A percentile compares a stretch with the other conserved stretches of the same genome.
Evolutionary conservation across 2,113 vertebrate genomes (phyloP).

Genomic region (Myocastor coypus): DNA sequence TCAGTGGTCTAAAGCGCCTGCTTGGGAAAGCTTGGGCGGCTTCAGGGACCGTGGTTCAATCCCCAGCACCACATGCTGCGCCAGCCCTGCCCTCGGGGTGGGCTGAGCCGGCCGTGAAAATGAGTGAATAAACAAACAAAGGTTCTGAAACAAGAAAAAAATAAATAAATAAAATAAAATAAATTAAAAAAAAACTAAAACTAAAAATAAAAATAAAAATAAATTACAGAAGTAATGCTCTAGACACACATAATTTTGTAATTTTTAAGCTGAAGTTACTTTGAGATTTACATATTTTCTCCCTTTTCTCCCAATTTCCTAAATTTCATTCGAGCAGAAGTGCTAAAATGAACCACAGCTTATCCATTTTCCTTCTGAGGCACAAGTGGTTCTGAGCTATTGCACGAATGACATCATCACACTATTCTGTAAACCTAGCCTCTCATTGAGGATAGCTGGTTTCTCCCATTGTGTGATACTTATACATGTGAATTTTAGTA

Average conservation of each 20-base stretch:
- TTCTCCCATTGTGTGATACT: not conserved
- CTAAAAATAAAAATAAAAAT: no score
- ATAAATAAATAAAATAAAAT: no score
- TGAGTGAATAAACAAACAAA: no score
- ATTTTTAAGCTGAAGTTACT: constrained; percentile 38
- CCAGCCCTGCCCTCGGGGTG: no score
- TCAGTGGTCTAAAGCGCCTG: no score
- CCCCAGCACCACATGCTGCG: no score
- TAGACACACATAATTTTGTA: not conserved
- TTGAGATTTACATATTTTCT: constrained; percentile 36
- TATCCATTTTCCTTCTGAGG: not conserved
- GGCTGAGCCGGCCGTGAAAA: no score
- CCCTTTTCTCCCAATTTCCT: constrained; percentile 50
- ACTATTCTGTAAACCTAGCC: constrained; percentile 27
- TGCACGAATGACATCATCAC: not conserved
- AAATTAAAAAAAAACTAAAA: no score
- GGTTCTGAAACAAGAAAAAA: no score
- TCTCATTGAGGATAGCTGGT: not conserved
- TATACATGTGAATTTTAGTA: not conserved
- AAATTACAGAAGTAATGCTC: constrained; percentile 20
- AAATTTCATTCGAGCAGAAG: constrained; percentile 50
- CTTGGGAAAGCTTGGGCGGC: no score
- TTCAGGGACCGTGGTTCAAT: no score
- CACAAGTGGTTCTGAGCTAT: constrained; percentile 32
- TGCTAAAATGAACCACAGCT: constrained; percentile 4